phyloP scores from a whole-genome alignment of 2,797 vertebrate genomes.

The Cryptoblepharus egeriae region DNA sequence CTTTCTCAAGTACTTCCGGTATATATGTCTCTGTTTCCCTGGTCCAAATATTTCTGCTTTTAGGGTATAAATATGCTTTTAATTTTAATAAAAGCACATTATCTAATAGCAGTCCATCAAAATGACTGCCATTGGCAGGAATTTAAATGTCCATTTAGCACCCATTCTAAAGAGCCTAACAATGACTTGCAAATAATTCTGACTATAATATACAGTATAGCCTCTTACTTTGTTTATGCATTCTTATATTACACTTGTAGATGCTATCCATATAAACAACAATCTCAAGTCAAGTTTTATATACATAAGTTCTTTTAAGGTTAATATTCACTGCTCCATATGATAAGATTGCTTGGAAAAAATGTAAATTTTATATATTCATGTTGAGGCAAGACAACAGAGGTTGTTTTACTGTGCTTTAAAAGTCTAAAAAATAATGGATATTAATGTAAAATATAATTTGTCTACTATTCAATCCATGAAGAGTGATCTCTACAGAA shows the following conservation, averaged over 20 bases:
- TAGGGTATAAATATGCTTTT: accelerated
- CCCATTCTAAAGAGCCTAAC: conserved; percentile 6
- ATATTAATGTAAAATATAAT: not conserved
- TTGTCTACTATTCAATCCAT: not conserved
- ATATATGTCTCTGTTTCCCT: not conserved
- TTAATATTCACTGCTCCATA: not conserved
- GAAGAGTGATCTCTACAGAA: conserved; percentile 4
- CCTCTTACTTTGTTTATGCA: conserved; percentile 17
- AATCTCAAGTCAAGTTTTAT: not conserved
- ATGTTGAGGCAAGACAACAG: not conserved
- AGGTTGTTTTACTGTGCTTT: not conserved
- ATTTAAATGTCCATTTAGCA: conserved; percentile 30
- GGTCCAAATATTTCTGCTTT: conserved; percentile 9
- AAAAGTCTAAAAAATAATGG: not conserved
- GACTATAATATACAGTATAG: conserved; percentile 31
- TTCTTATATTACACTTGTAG: conserved; percentile 15
- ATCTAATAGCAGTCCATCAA: conserved; percentile 17
- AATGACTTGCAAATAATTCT: conserved; percentile 26
- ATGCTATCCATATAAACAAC: not conserved
- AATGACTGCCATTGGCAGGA: not conserved
- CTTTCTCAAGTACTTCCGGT: conserved; percentile 24
- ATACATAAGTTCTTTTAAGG: not conserved
- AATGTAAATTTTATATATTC: not conserved
- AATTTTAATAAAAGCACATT: conserved; percentile 13
- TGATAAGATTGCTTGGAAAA: not conserved